A percentile compares a stretch with the other conserved stretches of the same genome.
These are phyloP conservation scores for Chrysomela aeneicollis DNA, from an alignment of 2,888 invertebrate genomes.

Conservation along the genomic window DNA sequence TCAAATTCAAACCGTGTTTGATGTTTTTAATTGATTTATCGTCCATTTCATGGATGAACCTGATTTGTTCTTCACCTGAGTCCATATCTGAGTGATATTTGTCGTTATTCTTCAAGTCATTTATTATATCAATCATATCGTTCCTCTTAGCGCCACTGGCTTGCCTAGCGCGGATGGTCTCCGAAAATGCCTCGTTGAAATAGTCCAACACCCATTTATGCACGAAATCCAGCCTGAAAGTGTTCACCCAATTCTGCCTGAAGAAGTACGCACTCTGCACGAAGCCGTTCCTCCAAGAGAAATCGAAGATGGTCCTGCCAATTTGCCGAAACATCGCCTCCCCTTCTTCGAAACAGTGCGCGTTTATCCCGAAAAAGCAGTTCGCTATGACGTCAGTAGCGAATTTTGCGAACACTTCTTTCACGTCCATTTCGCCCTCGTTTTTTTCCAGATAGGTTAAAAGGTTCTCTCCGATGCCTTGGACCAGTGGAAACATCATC, in stretches of 20 bases:
- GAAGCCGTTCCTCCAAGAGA: conserved; percentile 46
- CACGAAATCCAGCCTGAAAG: conserved; percentile 48
- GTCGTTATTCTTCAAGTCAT: conserved; percentile 31
- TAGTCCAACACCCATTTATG: conserved; percentile 45
- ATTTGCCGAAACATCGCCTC: conserved; percentile 56
- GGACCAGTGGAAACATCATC: conserved; percentile 62
- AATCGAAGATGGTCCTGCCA: conserved; percentile 53
- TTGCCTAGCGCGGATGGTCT: conserved; percentile 47
- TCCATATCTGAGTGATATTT: not conserved
- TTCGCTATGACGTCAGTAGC: conserved; percentile 62
- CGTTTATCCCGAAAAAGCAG: conserved; percentile 61
- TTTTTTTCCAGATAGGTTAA: conserved; percentile 22
- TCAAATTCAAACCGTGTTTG: no score
- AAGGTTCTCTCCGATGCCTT: conserved; percentile 11
- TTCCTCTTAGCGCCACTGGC: conserved; percentile 57
- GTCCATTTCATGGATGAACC: no score
- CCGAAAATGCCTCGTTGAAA: conserved; percentile 49
- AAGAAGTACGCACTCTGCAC: conserved; percentile 48
- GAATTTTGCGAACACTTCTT: conserved; percentile 56
- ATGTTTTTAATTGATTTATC: no score
- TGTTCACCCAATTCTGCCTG: conserved; percentile 42
- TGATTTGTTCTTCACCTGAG: not conserved
- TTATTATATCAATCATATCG: conserved; percentile 65
- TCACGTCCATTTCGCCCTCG: conserved; percentile 45
- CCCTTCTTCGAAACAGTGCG: conserved; percentile 56